These are phyloP conservation scores for Apis laboriosa DNA, from an alignment of 1,140 invertebrate species.

Conservation along the genomic window DNA sequence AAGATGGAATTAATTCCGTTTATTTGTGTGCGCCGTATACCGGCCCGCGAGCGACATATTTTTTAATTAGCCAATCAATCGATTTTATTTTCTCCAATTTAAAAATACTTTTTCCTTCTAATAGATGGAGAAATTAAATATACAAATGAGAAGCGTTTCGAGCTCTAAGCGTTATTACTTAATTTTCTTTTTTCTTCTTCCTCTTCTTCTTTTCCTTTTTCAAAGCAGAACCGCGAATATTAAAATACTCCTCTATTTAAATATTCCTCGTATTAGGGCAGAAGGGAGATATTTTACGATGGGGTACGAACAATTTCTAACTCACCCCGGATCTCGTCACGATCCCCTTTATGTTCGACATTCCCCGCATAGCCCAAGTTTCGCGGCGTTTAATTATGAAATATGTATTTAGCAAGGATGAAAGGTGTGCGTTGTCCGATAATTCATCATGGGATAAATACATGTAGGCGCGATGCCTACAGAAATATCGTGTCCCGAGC, in stretches of 20 bases:
- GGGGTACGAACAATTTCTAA: slow-evolving; percentile 62
- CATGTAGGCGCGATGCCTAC: slow-evolving; percentile 25
- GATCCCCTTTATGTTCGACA: slow-evolving; percentile 62
- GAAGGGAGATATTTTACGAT: slow-evolving; percentile 56
- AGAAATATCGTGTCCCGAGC: slow-evolving; percentile 4
- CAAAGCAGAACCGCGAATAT: neutral
- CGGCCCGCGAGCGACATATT: neutral
- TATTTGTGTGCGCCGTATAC: neutral
- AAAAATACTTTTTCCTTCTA: neutral
- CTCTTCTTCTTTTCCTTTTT: neutral
- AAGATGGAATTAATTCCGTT: slow-evolving; percentile 13
- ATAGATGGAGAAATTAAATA: neutral
- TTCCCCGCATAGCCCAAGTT: slow-evolving; percentile 54
- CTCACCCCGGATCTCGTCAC: slow-evolving; percentile 49
- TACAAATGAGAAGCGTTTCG: neutral
- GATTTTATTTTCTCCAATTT: neutral
- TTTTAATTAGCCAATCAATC: slow-evolving; percentile 7
- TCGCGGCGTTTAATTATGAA: slow-evolving; percentile 65
- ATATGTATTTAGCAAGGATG: slow-evolving; percentile 63
- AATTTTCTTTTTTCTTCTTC: slow-evolving; percentile 36
- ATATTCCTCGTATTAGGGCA: slow-evolving; percentile 47
- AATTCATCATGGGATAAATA: slow-evolving; percentile 58
- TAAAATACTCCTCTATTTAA: slow-evolving; percentile 48
- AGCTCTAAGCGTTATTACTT: slow-evolving; percentile 35
- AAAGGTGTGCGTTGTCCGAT: slow-evolving; percentile 52